phyloP scores from a whole-genome alignment of 2,113 vertebrate genomes.

The Elephas maximus region DNA sequence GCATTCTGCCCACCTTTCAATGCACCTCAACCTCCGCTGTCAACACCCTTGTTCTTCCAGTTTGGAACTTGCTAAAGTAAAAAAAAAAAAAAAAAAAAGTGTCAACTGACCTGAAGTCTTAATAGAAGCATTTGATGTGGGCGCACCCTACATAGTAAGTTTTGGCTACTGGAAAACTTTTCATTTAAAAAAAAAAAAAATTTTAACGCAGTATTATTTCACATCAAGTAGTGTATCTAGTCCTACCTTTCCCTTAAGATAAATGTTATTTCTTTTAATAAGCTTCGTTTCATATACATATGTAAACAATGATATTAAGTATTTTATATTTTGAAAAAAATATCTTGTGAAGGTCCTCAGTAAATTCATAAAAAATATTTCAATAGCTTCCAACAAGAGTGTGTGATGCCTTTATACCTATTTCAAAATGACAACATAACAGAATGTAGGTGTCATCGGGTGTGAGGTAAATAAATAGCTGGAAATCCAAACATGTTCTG shows the following conservation, averaged over 20 bases:
- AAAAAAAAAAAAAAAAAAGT: not conserved
- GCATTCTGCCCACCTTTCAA: not conserved
- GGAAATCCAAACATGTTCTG: not conserved
- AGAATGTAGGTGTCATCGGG: not conserved
- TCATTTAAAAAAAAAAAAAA: not conserved
- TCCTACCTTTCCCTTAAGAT: not conserved
- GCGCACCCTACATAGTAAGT: constrained; percentile 76
- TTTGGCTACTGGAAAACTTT: constrained; percentile 63
- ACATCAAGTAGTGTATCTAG: not conserved
- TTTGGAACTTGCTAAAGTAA: constrained; percentile 67
- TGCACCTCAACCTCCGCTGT: constrained; percentile 7
- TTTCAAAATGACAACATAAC: not conserved
- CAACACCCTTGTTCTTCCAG: constrained; percentile 57
- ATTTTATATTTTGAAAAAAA: not conserved
- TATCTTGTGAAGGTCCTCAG: not conserved
- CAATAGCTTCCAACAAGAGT: not conserved
- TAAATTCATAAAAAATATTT: not conserved
- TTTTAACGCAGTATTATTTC: not conserved
- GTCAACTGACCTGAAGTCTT: constrained; percentile 65
- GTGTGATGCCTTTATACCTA: not conserved
- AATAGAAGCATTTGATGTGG: constrained; percentile 73
- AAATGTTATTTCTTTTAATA: constrained; percentile 8
- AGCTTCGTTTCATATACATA: not conserved
- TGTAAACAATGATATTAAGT: not conserved
- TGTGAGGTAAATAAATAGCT: not conserved